These are phyloP conservation scores for Poecilia velifera DNA, from an alignment of 2,797 vertebrate species.

Conservation along the genomic window DNA sequence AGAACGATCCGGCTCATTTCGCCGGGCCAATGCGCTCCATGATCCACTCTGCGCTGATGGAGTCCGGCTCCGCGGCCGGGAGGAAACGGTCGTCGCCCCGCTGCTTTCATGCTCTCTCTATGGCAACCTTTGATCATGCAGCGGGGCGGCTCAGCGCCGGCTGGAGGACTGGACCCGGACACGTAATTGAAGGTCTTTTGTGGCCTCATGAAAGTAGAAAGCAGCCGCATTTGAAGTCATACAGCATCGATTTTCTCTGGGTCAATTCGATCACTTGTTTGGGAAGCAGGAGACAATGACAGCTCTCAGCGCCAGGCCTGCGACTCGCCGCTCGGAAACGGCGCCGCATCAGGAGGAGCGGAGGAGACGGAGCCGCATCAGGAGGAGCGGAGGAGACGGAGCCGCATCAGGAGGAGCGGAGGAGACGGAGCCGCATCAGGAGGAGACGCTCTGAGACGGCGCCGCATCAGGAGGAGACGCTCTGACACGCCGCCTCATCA, in stretches of 20 bases:
- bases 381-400: too few relatives aligned
- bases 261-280: constrained; percentile 39
- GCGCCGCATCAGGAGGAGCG: too few relatives aligned
- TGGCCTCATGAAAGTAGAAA: constrained; percentile 41
- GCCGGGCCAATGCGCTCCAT: not conserved
- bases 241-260: constrained; percentile 45
- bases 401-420: too few relatives aligned
- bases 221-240: constrained; percentile 50
- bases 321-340: not conserved
- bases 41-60: constrained; percentile 5
- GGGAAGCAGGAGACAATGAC: constrained; percentile 33
- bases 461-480: too few relatives aligned
- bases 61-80: constrained; percentile 11
- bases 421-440: too few relatives aligned
- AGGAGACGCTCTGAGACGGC: too few relatives aligned
- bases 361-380: too few relatives aligned
- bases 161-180: constrained; percentile 13
- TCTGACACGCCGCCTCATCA: too few relatives aligned
- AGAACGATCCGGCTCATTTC: not conserved
- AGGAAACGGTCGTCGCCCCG: constrained; percentile 17
- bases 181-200: constrained; percentile 55
- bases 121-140: constrained; percentile 71
- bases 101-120: constrained; percentile 60
- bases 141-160: constrained; percentile 35
- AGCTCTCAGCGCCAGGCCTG: not conserved